phyloP scores from a whole-genome alignment of 1,140 invertebrate genomes.

The Aphelenchoides fujianensis region DNA sequence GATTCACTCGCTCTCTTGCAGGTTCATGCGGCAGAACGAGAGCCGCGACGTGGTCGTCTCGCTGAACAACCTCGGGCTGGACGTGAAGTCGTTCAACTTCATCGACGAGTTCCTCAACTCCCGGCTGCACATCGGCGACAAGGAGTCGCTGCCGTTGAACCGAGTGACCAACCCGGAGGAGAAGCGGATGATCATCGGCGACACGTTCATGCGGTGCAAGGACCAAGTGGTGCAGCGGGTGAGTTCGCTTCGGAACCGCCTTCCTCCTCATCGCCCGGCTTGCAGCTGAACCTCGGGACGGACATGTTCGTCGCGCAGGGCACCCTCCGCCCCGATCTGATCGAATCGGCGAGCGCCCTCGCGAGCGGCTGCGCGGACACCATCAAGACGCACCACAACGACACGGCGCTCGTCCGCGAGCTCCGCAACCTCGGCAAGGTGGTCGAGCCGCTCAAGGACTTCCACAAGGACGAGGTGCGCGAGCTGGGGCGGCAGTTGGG shows the following conservation, averaged over 20 bases:
- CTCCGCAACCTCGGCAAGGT: slow-evolving; percentile 79
- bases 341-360: slow-evolving; percentile 87
- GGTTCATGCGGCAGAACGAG: slow-evolving; percentile 95
- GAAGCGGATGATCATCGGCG: slow-evolving; percentile 96
- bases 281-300: slow-evolving; percentile 43
- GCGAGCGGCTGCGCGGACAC: slow-evolving; percentile 81
- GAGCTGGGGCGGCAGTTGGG: slow-evolving; percentile 79
- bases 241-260: slow-evolving; percentile 8
- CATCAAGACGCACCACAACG: slow-evolving; percentile 99
- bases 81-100: slow-evolving; percentile 70
- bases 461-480: slow-evolving; percentile 96
- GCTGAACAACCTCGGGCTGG: slow-evolving; percentile 78
- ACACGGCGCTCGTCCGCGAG: slow-evolving; percentile 87
- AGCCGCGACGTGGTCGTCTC: slow-evolving; percentile 81
- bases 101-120: slow-evolving; percentile 51
- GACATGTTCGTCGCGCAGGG: slow-evolving; percentile 66
- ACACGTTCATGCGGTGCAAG: slow-evolving; percentile 79
- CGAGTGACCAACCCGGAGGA: slow-evolving; percentile 85
- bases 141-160: slow-evolving; percentile 71
- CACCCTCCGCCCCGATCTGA: slow-evolving; percentile 91
- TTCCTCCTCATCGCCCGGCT: slow-evolving; percentile 19
- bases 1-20: not conserved
- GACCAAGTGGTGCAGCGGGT: slow-evolving; percentile 52
- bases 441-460: slow-evolving; percentile 95
- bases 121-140: slow-evolving; percentile 6